Evolutionary conservation across 2,888 invertebrate species (phyloP), one percentile per base, ranked within the genome.

Genomic region (Ectobius pallidus): DNA sequence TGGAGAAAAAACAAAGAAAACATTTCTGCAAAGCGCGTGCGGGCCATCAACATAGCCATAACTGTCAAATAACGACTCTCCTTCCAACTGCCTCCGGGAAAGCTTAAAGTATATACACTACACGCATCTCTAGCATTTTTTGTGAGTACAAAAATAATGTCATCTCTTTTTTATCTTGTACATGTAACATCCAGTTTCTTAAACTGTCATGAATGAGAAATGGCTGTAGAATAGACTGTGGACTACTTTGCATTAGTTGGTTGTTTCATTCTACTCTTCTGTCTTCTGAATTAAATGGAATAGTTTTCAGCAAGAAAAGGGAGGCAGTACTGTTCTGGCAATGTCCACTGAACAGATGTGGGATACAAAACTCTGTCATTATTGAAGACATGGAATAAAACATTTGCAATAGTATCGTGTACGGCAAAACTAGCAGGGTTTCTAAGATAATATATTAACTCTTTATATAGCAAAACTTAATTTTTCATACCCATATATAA

Each of bases 131-230:
- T 20, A 20, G 46, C 46, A 46, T 20, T 20, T 6, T n/a, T 14
- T 46, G n/a, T 2, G n/a, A n/a, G 4, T 46, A 46, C 3, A 46
- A 11, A n/a, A 46, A 46, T 46, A 46, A 46, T 46, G 46, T 46
- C 46, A 18, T 46, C n/a, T 46, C 46, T 18, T 46, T 44, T 46
- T 46, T 46, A 46, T 46, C 46, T 46, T 46, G 3, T 46, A 46
- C 46, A 20, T 46, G 4, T 46, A 46, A 18, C 46, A n/a, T 46
- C 18, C 18, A 46, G 46, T 46, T 46, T 11, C 18, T 46, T 18
- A 46, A 44, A 46, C 70, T 70, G 70, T 70, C 70, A 62, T 4
- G 63, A 70, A 46, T 70, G 70, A 70, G 70, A 61, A 70, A 70
- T 70, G 61, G 70, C 30, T 62, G 44, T 63, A 44, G 70, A 70